Conservation (phyloP, 2,888 invertebrate species). For the Epistrophella euchroma region DNA sequence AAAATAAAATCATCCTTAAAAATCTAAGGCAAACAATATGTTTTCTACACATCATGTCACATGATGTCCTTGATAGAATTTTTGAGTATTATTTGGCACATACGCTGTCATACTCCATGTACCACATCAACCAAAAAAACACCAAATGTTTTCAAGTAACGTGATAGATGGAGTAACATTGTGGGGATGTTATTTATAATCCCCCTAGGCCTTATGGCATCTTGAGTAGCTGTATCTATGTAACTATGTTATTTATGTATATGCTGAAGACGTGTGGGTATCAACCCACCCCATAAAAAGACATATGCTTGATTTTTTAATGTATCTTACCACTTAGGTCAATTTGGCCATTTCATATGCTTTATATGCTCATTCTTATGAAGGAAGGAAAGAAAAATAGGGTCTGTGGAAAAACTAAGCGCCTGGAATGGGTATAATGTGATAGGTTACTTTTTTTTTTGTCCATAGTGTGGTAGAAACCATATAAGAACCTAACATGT, state of each 20-base stretch:
- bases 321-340: conserved; percentile 31
- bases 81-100: conserved; percentile 32
- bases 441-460: background rate
- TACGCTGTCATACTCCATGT: conserved; percentile 31
- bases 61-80: conserved; percentile 11
- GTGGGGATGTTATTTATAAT: conserved; percentile 43
- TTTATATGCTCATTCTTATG: conserved; percentile 4
- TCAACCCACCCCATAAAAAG: background rate
- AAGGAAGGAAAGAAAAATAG: background rate
- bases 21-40: background rate
- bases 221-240: background rate
- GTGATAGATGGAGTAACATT: conserved; percentile 31
- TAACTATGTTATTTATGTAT: background rate
- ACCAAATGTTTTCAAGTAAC: conserved; percentile 28
- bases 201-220: conserved; percentile 22
- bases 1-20: background rate
- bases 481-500: too few species aligned
- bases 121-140: conserved; percentile 33
- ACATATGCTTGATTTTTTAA: conserved; percentile 31
- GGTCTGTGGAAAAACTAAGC: background rate
- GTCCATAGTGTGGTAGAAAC: background rate
- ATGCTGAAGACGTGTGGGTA: background rate
- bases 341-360: conserved; percentile 20
- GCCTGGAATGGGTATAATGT: background rate
- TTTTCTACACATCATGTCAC: background rate